phyloP scores from a whole-genome alignment of 2,888 invertebrate genomes.

The Vannuccia rotundouncinata region DNA sequence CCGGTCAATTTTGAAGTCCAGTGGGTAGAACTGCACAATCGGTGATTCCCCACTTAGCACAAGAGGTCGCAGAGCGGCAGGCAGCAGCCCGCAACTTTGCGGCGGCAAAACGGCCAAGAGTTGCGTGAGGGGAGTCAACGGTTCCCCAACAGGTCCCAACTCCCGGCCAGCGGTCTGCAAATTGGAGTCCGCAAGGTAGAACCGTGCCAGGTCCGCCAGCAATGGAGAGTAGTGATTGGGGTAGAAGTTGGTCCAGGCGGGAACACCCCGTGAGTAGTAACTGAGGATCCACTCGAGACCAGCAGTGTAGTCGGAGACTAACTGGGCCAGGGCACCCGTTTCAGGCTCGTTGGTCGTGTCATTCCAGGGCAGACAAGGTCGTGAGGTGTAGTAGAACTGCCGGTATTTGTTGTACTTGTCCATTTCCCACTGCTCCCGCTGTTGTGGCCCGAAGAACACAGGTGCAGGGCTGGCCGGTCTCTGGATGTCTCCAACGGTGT shows the following conservation, averaged over 20 bases:
- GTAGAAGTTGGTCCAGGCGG: conserved; percentile 93
- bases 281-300: conserved; percentile 92
- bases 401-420: conserved; percentile 4
- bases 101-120: conserved; percentile 8
- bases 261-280: conserved; percentile 91
- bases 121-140: background rate
- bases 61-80: conserved; percentile 54
- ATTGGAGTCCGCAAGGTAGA: background rate
- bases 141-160: background rate
- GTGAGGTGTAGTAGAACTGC: background rate
- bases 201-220: background rate
- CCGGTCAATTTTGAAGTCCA: conserved; percentile 16
- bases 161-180: background rate
- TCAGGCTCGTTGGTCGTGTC: background rate
- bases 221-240: conserved; percentile 88
- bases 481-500: background rate
- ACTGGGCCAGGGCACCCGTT: background rate
- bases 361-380: background rate
- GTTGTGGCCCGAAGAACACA: background rate
- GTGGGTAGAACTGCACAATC: background rate
- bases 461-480: background rate
- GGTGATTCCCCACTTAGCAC: conserved; percentile 69
- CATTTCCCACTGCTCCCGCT: background rate
- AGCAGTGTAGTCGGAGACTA: conserved; percentile 65
- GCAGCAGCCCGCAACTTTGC: background rate